A percentile compares a stretch with the other conserved stretches of the same genome.
These are phyloP conservation scores for Tetramorium bicarinatum DNA, from an alignment of 2,888 invertebrate genomes.

Conservation along the genomic window DNA sequence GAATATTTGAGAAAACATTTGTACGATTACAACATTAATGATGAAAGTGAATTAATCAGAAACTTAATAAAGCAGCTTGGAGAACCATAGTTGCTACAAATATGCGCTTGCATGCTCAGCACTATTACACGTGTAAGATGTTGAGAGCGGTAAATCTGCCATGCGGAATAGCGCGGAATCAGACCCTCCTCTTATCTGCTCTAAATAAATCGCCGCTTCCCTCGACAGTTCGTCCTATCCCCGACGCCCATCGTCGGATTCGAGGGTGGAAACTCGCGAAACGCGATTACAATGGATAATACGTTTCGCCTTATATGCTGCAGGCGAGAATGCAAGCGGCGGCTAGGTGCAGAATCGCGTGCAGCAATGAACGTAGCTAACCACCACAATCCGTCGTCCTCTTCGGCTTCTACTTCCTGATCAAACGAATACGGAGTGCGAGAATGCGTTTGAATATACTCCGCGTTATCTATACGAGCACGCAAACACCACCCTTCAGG, in stretches of 20 bases:
- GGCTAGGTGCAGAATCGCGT: conserved; percentile 64
- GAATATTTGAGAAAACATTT: not conserved
- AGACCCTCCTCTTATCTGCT: conserved; percentile 44
- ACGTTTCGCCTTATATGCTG: conserved; percentile 56
- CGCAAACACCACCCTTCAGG: not conserved
- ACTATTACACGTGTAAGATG: conserved; percentile 8
- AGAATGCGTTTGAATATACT: not conserved
- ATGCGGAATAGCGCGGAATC: conserved; percentile 26
- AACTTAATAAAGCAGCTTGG: conserved; percentile 21
- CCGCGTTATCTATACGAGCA: conserved; percentile 13
- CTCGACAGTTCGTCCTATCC: conserved; percentile 31
- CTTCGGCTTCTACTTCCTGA: conserved; percentile 57
- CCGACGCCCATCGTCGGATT: conserved; percentile 29
- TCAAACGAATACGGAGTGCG: conserved; percentile 27
- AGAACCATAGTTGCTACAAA: not conserved
- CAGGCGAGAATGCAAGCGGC: conserved; percentile 34
- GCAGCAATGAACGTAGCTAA: conserved; percentile 44
- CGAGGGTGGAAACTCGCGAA: conserved; percentile 59
- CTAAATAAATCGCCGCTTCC: conserved; percentile 48
- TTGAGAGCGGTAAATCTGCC: conserved; percentile 36
- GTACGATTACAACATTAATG: not conserved
- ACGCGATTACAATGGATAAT: conserved; percentile 71
- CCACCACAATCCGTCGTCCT: conserved; percentile 24
- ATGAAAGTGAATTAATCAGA: not conserved
- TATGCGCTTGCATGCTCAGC: not conserved